phyloP scores from a whole-genome alignment of 2,888 invertebrate genomes.

The Nymphalis c-album region DNA sequence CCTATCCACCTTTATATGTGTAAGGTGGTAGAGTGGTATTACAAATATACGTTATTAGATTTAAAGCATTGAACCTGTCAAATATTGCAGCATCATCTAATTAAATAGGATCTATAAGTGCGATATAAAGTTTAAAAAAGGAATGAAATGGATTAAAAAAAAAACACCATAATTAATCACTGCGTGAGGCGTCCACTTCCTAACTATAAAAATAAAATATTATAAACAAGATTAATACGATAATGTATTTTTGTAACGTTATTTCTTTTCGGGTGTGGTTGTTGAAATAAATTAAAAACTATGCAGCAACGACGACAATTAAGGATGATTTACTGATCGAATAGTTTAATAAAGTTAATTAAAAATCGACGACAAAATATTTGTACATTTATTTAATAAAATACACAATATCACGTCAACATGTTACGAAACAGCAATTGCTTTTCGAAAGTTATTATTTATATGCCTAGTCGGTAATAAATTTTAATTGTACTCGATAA shows the following conservation, averaged over 20 bases:
- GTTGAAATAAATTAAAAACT: neutral
- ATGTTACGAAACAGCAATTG: no score
- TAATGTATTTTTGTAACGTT: conserved; percentile 23
- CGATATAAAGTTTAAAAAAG: conserved; percentile 47
- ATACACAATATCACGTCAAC: no score
- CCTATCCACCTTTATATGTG: no score
- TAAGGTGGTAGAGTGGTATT: no score
- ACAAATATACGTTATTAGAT: neutral
- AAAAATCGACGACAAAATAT: no score
- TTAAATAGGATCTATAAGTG: conserved; percentile 51
- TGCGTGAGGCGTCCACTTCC: conserved; percentile 55
- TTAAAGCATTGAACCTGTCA: conserved; percentile 33
- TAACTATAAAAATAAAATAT: conserved; percentile 56
- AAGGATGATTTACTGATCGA: neutral
- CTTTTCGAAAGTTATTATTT: no score
- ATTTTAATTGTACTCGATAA: neutral
- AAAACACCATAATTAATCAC: conserved; percentile 64
- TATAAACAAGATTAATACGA: conserved; percentile 55
- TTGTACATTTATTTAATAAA: no score
- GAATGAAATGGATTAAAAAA: conserved; percentile 53
- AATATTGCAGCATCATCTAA: conserved; percentile 61
- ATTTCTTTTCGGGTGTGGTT: conserved; percentile 9
- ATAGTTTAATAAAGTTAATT: no score
- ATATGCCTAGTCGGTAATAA: no score
- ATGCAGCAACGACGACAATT: neutral